Evolutionary conservation across 2,113 vertebrate species (phyloP), one percentile per base, ranked within the genome.

Genomic region (Rhinopomastus cyanomelas): DNA sequence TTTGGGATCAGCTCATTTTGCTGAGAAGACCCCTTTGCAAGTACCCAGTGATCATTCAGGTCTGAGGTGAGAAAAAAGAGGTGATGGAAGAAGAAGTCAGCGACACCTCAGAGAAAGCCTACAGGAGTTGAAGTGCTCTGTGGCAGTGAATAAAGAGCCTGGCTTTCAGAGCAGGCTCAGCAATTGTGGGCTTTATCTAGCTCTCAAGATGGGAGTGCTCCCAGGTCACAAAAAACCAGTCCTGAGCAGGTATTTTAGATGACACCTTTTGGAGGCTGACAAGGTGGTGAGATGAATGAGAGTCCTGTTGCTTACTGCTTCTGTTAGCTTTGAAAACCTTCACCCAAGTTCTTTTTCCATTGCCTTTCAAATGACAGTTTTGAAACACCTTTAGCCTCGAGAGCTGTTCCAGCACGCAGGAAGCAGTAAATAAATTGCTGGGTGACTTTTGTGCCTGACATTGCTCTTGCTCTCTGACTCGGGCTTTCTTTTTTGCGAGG

Each of bases 381-480:
- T 81, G 79, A 88, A 89, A 90, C 86, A 92, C 91, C 78, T 90
- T 93, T 95, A 83, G 78, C 94, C 91, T 94, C 3, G 1, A 93
- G 88, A 93, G 74, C 67, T 95, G 93, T 95, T 85, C 81, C 52
- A 76, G 60, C 74, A 3, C 46, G 81, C 73, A 76, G 90, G 81
- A 90, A 95, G 90, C 62, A 92, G 95, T 95, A 94, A 96, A 96
- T 97, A 93, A 97, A 94, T 84, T 94, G 39, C 92, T 84, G 92
- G 69, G 92, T 95, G 88, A 90, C 62, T 94, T 66, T 3, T 64
- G 68, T 60, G 71, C 85, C 84, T 95, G 95, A 93, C 86, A 84
- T 68, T 85, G 91, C 91, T 92, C 84, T 89, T 89, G 78, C 85
- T 83, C 86, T 90, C 94, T 97, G 93, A 91, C 93, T 95, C 83